These are phyloP conservation scores for Nannobrachium achirus DNA, from an alignment of 2,113 vertebrate genomes.

Conservation along the genomic window DNA sequence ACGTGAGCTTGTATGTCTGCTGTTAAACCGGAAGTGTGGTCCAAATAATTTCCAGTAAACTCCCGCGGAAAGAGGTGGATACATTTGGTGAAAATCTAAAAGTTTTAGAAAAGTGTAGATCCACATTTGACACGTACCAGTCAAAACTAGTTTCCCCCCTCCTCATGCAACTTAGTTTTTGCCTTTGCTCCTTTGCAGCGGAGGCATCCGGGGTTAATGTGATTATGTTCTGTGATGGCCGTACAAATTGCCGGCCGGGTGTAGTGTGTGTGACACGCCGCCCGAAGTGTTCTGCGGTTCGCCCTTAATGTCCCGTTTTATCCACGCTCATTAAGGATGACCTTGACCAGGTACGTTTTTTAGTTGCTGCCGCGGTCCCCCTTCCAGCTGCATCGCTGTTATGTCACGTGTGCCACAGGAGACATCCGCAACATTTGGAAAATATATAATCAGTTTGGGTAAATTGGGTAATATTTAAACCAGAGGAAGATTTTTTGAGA, in stretches of 20 bases:
- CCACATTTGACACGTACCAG: no score
- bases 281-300: constrained; percentile 47
- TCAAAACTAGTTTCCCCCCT: constrained; percentile 25
- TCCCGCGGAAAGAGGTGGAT: no score
- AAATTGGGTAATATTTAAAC: constrained; percentile 58
- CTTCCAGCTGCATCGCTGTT: constrained; percentile 21
- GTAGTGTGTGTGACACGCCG: constrained; percentile 55
- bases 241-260: constrained; percentile 64
- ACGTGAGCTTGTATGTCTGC: no score
- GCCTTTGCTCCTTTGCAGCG: constrained; percentile 34
- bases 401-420: constrained; percentile 39
- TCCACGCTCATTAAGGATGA: constrained; percentile 52
- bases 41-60: no score
- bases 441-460: constrained; percentile 21
- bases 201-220: constrained; percentile 66
- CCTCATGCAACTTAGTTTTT: no score
- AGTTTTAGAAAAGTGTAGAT: no score
- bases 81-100: no score
- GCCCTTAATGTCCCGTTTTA: constrained; percentile 58
- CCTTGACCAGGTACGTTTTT: constrained; percentile 62
- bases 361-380: constrained; percentile 34
- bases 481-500: constrained; percentile 45
- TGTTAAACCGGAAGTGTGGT: no score
- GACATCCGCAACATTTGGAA: constrained; percentile 23
- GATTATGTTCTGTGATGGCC: constrained; percentile 63